phyloP scores from a whole-genome alignment of 2,113 vertebrate genomes.

The Otocyon megalotis region DNA sequence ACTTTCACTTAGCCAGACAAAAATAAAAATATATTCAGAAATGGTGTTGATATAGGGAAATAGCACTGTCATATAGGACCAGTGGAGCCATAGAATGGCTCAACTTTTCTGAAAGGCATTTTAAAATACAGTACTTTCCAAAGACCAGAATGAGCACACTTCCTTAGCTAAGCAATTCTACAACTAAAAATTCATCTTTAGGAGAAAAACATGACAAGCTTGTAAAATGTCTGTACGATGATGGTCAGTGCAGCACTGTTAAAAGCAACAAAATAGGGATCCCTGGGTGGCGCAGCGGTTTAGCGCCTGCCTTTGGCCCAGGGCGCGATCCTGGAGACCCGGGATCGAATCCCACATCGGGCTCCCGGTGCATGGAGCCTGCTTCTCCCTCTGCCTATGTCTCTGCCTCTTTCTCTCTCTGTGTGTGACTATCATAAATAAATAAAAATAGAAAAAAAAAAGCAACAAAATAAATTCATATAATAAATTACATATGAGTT shows the following conservation, averaged over 20 bases:
- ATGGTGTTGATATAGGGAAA: neutral
- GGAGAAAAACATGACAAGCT: neutral
- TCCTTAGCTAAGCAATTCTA: neutral
- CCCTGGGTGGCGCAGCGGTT: no score
- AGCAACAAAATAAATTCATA: neutral
- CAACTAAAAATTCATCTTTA: neutral
- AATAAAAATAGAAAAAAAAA: no score
- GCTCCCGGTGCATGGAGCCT: no score
- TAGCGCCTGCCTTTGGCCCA: no score
- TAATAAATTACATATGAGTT: neutral
- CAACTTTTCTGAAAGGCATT: neutral
- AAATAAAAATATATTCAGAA: neutral
- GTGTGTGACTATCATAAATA: no score
- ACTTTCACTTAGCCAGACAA: neutral
- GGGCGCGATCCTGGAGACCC: no score
- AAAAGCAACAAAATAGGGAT: conserved; percentile 35
- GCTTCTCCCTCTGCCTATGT: no score
- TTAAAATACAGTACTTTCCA: neutral
- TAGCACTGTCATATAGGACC: neutral
- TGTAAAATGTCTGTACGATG: neutral
- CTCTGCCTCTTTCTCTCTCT: no score
- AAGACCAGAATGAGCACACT: neutral
- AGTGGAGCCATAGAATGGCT: neutral
- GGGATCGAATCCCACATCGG: no score
- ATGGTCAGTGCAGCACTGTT: neutral